Evolutionary conservation across 2,888 invertebrate species (phyloP).

Genomic region (Ormyrus labotus): DNA sequence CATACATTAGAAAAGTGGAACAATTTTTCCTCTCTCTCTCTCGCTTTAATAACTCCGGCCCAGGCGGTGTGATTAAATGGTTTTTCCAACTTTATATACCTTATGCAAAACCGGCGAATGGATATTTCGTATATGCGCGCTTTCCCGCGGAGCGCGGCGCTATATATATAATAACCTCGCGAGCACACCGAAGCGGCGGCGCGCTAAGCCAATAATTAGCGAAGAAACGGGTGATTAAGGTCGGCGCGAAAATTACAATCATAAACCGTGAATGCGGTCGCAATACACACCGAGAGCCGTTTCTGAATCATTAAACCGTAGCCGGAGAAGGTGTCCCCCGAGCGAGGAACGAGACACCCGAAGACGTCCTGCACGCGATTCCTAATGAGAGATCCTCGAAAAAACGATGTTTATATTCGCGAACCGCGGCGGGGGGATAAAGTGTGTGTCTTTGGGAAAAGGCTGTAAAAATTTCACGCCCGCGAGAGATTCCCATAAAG

Average conservation of each 20-base stretch:
- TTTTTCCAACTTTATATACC: no score
- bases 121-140: not conserved
- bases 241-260: slow-evolving; percentile 50
- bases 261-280: slow-evolving; percentile 47
- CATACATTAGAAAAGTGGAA: no score
- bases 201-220: slow-evolving; percentile 41
- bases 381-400: slow-evolving; percentile 20
- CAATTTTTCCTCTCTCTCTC: not conserved
- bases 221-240: slow-evolving; percentile 44
- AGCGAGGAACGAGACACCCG: slow-evolving; percentile 16
- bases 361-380: not conserved
- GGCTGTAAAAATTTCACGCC: not conserved
- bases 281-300: not conserved
- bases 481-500: not conserved
- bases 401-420: slow-evolving; percentile 12
- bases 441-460: no score
- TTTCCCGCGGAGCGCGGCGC: not conserved
- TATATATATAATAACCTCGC: not conserved
- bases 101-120: slow-evolving; percentile 15
- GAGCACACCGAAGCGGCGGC: not conserved
- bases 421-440: no score
- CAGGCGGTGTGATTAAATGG: no score
- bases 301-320: slow-evolving; percentile 51
- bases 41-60: no score
- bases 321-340: slow-evolving; percentile 20